phyloP scores from a whole-genome alignment of 1,140 invertebrate species.

The Drosophila parvula region DNA sequence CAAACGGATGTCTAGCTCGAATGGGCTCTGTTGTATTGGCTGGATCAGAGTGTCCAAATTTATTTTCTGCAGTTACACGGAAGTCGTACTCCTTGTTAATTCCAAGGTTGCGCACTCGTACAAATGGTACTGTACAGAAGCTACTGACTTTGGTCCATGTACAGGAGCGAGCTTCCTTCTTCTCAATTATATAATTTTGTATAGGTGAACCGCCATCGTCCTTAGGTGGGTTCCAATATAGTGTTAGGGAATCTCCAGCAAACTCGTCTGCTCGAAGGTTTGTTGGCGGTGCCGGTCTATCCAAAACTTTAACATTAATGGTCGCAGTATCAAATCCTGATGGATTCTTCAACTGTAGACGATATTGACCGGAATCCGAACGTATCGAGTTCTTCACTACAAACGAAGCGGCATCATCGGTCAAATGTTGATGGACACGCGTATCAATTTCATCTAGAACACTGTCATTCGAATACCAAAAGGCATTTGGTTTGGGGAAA shows the following conservation, averaged over 20 bases:
- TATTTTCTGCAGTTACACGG: slow-evolving; percentile 98
- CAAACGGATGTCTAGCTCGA: slow-evolving; percentile 97
- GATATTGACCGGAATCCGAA: slow-evolving; percentile 95
- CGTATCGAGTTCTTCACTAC: slow-evolving; percentile 96
- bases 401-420: slow-evolving; percentile 94
- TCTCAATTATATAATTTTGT: slow-evolving; percentile 98
- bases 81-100: slow-evolving; percentile 98
- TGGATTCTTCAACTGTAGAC: slow-evolving; percentile 96
- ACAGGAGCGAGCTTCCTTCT: slow-evolving; percentile 91
- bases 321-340: slow-evolving; percentile 97
- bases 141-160: slow-evolving; percentile 96
- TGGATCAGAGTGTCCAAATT: slow-evolving; percentile 97
- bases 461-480: slow-evolving; percentile 94
- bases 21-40: slow-evolving; percentile 94
- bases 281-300: slow-evolving; percentile 94
- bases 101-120: slow-evolving; percentile 95
- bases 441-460: slow-evolving; percentile 89
- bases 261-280: slow-evolving; percentile 96
- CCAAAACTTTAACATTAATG: slow-evolving; percentile 96
- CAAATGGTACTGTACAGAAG: slow-evolving; percentile 94
- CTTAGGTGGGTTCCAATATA: slow-evolving; percentile 98
- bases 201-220: slow-evolving; percentile 97
- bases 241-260: slow-evolving; percentile 96
- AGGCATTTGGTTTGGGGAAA: slow-evolving; percentile 96
- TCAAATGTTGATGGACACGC: slow-evolving; percentile 92